phyloP scores from a whole-genome alignment of 1,140 invertebrate genomes.

The Micrasema longulum region DNA sequence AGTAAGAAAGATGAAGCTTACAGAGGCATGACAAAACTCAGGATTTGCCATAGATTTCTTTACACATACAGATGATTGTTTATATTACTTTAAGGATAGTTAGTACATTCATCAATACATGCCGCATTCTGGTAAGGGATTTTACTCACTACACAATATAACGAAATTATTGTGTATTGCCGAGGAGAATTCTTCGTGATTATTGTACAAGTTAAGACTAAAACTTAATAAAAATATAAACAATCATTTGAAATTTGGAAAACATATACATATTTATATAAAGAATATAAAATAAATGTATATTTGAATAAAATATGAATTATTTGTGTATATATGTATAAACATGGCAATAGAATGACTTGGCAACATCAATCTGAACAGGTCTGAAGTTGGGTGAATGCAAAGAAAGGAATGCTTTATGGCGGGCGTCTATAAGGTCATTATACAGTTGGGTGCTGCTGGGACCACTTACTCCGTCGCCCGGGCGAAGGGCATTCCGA shows the following conservation, averaged over 20 bases:
- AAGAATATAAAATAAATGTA: slow-evolving; percentile 6
- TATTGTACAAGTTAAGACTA: not conserved
- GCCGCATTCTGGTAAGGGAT: too few relatives aligned
- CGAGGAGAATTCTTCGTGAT: not conserved
- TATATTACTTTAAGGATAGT: not conserved
- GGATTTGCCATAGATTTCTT: slow-evolving; percentile 34
- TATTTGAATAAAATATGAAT: not conserved
- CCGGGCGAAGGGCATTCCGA: slow-evolving; percentile 96
- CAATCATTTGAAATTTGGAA: slow-evolving; percentile 11
- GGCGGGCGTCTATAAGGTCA: too few relatives aligned
- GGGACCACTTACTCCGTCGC: slow-evolving; percentile 94
- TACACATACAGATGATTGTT: slow-evolving; percentile 17
- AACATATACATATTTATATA: slow-evolving; percentile 4
- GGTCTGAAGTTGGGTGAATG: slow-evolving; percentile 20
- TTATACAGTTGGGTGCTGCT: slow-evolving; percentile 34
- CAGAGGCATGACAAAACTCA: slow-evolving; percentile 44
- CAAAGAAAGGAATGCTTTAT: slow-evolving; percentile 29
- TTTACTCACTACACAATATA: too few relatives aligned
- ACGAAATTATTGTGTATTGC: not conserved
- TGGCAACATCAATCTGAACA: slow-evolving; percentile 13
- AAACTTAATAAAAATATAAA: slow-evolving; percentile 14
- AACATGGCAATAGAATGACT: slow-evolving; percentile 25
- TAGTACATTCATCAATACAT: too few relatives aligned
- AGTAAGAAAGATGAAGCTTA: slow-evolving; percentile 44
- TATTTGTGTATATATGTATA: slow-evolving; percentile 23